phyloP scores from a whole-genome alignment of 1,140 invertebrate species.

The Diachasmimorpha longicaudata region DNA sequence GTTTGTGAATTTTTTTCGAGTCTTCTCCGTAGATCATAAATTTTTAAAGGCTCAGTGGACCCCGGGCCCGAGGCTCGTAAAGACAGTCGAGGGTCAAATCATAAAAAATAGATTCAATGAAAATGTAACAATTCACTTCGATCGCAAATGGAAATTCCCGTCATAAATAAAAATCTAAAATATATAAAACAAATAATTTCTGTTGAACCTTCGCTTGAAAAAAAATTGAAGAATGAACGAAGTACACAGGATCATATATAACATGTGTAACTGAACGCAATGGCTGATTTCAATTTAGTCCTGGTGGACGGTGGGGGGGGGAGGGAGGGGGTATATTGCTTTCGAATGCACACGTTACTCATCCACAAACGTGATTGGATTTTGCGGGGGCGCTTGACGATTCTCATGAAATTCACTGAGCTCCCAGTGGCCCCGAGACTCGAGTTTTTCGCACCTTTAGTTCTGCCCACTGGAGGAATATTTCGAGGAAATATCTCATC shows the following conservation, averaged over 20 bases:
- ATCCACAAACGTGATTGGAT: conserved; percentile 37
- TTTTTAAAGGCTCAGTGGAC: no score
- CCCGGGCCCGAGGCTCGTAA: no score
- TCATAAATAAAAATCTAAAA: no score
- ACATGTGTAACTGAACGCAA: conserved; percentile 11
- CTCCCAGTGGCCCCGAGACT: conserved; percentile 1
- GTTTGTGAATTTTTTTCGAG: no score
- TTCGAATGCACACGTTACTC: conserved; percentile 36
- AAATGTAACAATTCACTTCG: no score
- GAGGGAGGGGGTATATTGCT: no score
- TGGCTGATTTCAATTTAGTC: conserved; percentile 38
- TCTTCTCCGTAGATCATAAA: no score
- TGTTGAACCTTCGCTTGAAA: background rate
- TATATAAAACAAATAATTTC: background rate
- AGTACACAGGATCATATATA: conserved; percentile 13
- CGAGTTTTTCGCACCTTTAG: background rate
- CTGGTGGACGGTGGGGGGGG: conserved; percentile 27
- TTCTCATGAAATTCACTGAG: conserved; percentile 30
- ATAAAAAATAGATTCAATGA: no score
- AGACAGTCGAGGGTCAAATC: no score
- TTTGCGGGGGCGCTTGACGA: conserved; percentile 30
- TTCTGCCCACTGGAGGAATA: background rate
- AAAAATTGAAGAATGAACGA: background rate
- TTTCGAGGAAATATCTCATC: no score
- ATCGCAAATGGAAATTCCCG: no score